Percentiles rank a stretch among this genome's conserved stretches.
Evolutionary conservation across 1,140 invertebrate species (phyloP).

Genomic region (Lordiphosa collinella): DNA sequence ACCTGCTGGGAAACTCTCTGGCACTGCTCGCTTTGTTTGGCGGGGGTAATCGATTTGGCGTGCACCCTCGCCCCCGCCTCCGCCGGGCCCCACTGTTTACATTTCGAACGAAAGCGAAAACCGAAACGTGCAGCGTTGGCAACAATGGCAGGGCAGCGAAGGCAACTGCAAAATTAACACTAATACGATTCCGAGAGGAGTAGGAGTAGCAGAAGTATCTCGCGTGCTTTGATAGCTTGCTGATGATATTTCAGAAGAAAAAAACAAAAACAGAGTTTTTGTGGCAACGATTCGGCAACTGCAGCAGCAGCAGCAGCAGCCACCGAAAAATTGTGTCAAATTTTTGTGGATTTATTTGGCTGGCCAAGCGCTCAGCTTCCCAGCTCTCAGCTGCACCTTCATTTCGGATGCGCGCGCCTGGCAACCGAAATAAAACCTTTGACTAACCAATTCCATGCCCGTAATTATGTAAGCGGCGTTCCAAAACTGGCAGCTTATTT

Average conservation of each 20-base stretch:
- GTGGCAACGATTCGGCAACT: constrained; percentile 17
- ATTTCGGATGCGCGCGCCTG: constrained; percentile 60
- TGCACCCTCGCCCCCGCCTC: neutral
- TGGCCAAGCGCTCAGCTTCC: constrained; percentile 31
- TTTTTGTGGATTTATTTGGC: constrained; percentile 33
- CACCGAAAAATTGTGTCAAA: constrained; percentile 11
- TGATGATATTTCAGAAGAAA: constrained; percentile 46
- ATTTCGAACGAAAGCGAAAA: constrained; percentile 58
- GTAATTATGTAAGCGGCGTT: constrained; percentile 69
- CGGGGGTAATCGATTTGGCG: constrained; percentile 56
- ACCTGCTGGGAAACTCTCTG: constrained; percentile 60
- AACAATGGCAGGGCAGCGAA: constrained; percentile 41
- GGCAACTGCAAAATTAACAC: constrained; percentile 61
- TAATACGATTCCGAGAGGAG: constrained; percentile 43
- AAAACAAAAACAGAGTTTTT: constrained; percentile 20
- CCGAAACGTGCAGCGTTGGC: constrained; percentile 50
- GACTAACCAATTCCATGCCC: constrained; percentile 42
- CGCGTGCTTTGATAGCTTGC: constrained; percentile 57
- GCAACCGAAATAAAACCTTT: constrained; percentile 41
- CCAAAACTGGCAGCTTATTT: constrained; percentile 74
- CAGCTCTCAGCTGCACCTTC: constrained; percentile 59
- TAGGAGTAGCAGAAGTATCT: constrained; percentile 18
- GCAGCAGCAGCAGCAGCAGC: constrained; percentile 1
- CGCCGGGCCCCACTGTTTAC: constrained; percentile 34
- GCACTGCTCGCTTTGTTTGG: constrained; percentile 59